A percentile compares a stretch with the other conserved stretches of the same genome.
phyloP scores from a whole-genome alignment of 2,888 invertebrate genomes.

The Reticulitermes lucifugus region DNA sequence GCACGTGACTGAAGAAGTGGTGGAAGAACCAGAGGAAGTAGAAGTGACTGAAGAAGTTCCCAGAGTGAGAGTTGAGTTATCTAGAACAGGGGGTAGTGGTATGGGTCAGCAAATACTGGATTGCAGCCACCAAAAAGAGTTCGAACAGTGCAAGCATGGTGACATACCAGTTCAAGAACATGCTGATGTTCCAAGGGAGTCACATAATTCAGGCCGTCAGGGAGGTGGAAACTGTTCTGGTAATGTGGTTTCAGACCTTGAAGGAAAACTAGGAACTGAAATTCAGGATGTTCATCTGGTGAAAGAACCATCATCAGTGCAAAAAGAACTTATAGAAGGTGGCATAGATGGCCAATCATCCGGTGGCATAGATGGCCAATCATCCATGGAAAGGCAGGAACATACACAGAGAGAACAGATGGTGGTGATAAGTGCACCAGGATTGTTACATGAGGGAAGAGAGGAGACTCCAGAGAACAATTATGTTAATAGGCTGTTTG shows the following conservation, averaged over 20 bases:
- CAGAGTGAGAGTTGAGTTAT: slow-evolving; percentile 76
- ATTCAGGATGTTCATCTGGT: neutral
- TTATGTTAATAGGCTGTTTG: too few relatives aligned
- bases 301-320: neutral
- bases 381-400: neutral
- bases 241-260: neutral
- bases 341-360: neutral
- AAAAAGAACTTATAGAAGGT: neutral
- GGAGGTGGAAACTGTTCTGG: neutral
- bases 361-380: neutral
- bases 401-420: neutral
- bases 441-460: too few relatives aligned
- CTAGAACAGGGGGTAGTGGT: slow-evolving; percentile 1
- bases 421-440: neutral
- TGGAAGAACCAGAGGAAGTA: slow-evolving; percentile 86
- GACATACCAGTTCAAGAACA: neutral
- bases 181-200: neutral
- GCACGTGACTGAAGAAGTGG: slow-evolving; percentile 83
- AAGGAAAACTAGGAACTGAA: neutral
- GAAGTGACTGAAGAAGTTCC: slow-evolving; percentile 80
- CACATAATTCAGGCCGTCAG: neutral
- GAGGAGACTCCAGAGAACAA: too few relatives aligned
- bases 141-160: neutral
- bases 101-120: neutral
- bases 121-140: neutral